A percentile compares a stretch with the other conserved stretches of the same genome.
phyloP scores from a whole-genome alignment of 2,113 vertebrate genomes.

The Shinisaurus crocodilurus region DNA sequence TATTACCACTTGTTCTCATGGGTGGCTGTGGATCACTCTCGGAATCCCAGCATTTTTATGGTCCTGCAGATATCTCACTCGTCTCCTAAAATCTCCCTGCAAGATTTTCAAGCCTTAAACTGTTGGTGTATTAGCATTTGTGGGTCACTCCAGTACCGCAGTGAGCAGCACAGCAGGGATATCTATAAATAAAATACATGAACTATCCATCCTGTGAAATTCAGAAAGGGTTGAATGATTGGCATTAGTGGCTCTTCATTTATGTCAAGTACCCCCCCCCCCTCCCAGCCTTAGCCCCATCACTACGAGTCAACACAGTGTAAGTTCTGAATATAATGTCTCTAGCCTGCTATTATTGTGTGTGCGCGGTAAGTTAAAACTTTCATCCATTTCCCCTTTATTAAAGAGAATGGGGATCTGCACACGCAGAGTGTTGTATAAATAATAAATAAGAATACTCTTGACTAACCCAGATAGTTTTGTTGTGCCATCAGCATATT shows the following conservation, averaged over 20 bases:
- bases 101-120: not conserved
- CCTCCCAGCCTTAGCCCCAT: too few species aligned
- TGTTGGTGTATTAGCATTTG: not conserved
- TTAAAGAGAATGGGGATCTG: not conserved
- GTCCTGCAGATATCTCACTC: not conserved
- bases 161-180: not conserved
- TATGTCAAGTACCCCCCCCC: not conserved
- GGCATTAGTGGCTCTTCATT: not conserved
- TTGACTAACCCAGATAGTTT: slow-evolving; percentile 5
- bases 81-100: too few species aligned
- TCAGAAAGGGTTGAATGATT: not conserved
- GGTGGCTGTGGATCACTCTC: not conserved
- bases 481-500: slow-evolving; percentile 23
- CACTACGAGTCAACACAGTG: not conserved
- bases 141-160: not conserved
- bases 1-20: not conserved
- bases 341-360: not conserved
- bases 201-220: not conserved
- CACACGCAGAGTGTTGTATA: not conserved
- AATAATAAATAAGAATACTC: slow-evolving; percentile 18
- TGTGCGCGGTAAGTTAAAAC: not conserved
- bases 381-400: not conserved
- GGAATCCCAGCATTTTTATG: not conserved
- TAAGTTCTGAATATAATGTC: not conserved
- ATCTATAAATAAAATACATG: not conserved